Conservation (phyloP, 1,140 invertebrate genomes). For the Anastrepha ludens region DNA sequence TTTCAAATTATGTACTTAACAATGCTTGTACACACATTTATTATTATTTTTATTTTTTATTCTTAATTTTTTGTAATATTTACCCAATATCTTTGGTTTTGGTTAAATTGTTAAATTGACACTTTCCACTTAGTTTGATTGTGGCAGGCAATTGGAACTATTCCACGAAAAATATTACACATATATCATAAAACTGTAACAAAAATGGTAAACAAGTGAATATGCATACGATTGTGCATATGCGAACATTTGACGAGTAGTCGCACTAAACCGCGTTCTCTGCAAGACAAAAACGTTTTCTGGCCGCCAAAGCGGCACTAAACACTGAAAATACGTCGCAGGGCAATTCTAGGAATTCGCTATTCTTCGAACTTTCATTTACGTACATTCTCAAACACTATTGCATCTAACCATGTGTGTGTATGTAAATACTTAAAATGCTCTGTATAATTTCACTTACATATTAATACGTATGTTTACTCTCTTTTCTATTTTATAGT, state of each 20-base stretch:
- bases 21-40: too few species aligned
- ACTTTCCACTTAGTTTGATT: constrained; percentile 10
- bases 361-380: constrained; percentile 47
- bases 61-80: too few species aligned
- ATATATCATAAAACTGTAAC: neutral
- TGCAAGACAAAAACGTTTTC: neutral
- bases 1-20: too few species aligned
- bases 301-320: constrained; percentile 31
- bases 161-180: neutral
- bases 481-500: neutral
- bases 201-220: neutral
- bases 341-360: constrained; percentile 40
- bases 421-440: neutral
- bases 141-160: neutral
- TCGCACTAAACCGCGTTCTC: neutral
- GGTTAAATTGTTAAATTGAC: neutral
- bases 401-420: neutral
- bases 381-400: neutral
- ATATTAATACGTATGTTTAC: neutral
- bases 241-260: neutral
- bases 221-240: neutral
- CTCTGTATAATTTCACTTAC: too few species aligned
- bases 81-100: too few species aligned
- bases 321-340: constrained; percentile 37
- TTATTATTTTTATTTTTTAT: too few species aligned